Evolutionary conservation across 64 coral and sea anemone genomes (phyloP).

Genomic region (Anthopleura sola): DNA sequence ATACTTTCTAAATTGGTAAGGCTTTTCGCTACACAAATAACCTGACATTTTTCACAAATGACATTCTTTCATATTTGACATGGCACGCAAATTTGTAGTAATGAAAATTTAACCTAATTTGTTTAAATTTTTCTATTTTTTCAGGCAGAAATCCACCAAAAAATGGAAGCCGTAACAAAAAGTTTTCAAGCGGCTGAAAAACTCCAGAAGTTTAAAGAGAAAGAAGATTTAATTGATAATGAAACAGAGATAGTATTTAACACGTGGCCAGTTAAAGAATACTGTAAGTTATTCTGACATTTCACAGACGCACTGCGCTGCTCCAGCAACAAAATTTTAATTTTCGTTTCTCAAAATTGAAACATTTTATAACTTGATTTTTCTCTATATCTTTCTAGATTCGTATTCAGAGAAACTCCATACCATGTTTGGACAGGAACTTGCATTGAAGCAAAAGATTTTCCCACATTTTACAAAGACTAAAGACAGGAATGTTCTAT

Average conservation of each 20-base stretch:
- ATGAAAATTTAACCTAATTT: not conserved
- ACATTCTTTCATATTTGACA: not conserved
- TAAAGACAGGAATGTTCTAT: constrained; percentile 74
- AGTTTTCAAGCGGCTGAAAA: constrained; percentile 72
- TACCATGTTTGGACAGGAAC: constrained; percentile 67
- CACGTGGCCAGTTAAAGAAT: constrained; percentile 79
- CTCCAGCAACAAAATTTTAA: not conserved
- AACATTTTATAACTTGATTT: not conserved
- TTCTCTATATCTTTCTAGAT: constrained; percentile 42
- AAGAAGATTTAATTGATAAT: not conserved
- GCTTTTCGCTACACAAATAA: not conserved
- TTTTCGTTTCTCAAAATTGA: not conserved
- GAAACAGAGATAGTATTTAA: constrained; percentile 37
- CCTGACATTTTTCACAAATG: too few species aligned
- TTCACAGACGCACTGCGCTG: not conserved
- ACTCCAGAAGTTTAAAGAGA: constrained; percentile 57
- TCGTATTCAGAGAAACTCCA: constrained; percentile 62
- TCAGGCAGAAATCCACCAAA: constrained; percentile 58
- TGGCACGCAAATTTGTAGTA: not conserved
- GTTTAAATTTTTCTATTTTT: not conserved
- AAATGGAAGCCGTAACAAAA: constrained; percentile 62
- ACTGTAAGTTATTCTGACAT: constrained; percentile 60
- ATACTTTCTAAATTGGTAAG: constrained; percentile 74
- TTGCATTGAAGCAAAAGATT: constrained; percentile 80
- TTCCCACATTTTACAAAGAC: constrained; percentile 54